phyloP scores from a whole-genome alignment of 2,888 invertebrate species.

The Melanotus villosus region DNA sequence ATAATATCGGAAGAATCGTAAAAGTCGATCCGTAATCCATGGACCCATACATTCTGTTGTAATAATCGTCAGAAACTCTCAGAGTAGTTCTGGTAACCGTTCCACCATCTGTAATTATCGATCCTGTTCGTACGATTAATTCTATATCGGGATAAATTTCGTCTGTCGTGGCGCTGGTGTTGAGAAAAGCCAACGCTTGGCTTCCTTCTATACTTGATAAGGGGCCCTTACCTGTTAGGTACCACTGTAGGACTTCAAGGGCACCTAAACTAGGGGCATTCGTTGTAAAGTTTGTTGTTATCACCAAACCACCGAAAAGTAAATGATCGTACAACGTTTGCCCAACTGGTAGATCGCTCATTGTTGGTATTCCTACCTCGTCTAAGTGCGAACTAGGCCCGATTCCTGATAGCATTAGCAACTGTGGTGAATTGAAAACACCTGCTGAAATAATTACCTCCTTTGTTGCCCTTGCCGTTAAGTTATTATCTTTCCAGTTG shows the following conservation, averaged over 20 bases:
- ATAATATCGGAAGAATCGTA: slow-evolving; percentile 77
- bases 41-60: slow-evolving; percentile 70
- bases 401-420: slow-evolving; percentile 85
- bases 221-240: slow-evolving; percentile 60
- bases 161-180: slow-evolving; percentile 64
- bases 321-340: slow-evolving; percentile 76
- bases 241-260: slow-evolving; percentile 47
- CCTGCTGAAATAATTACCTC: slow-evolving; percentile 85
- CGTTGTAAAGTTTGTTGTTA: slow-evolving; percentile 63
- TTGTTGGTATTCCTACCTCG: slow-evolving; percentile 71
- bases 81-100: slow-evolving; percentile 65
- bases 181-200: slow-evolving; percentile 62
- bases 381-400: slow-evolving; percentile 76
- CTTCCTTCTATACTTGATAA: slow-evolving; percentile 59
- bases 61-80: slow-evolving; percentile 70
- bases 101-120: slow-evolving; percentile 76
- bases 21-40: slow-evolving; percentile 69
- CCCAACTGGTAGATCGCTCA: slow-evolving; percentile 76
- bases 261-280: slow-evolving; percentile 44
- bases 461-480: slow-evolving; percentile 74
- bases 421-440: slow-evolving; percentile 82
- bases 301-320: slow-evolving; percentile 72
- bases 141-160: slow-evolving; percentile 54
- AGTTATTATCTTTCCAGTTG: slow-evolving; percentile 69
- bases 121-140: slow-evolving; percentile 72